Base-by-base conservation (phyloP, 2,797 vertebrate genomes). In the Pseudochirops cupreus region DNA sequence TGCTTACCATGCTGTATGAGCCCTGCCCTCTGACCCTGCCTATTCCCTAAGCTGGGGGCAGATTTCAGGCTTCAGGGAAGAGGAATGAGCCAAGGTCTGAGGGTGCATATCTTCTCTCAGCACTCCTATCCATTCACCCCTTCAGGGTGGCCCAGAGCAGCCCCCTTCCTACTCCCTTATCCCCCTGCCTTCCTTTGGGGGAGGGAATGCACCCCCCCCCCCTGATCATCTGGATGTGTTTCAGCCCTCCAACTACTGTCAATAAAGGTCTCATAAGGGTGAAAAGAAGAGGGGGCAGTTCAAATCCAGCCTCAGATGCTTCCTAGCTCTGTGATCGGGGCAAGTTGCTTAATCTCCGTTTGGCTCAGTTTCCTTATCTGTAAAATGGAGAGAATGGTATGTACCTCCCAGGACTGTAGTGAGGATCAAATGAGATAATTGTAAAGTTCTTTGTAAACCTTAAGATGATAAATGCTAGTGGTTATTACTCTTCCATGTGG, bases 1-100 rank as follows among this genome's bases (percentile, higher is more conserved):
- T 94, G 93, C 26, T 94, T 52, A 95, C 67, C 91, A 55, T 95
- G 96, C 97, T 97, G 98, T 97, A 97, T 97, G 97, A 97, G 95
- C 96, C 95, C 97, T 91, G 90, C 96, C 97, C 96, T 95, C 97
- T 97, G 96, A 96, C 95, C 96, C 74, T n/a, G 93, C 90, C 67
- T 21, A 4, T 74, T 74, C 91, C 91, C 93, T 57, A 50, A 96
- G 93, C 95, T 94, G 93, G 96, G 96, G 95, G 31, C 90, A 91
- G 67, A 59, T 39, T 50, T 94, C 95, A 95, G 97, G 96, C 93
- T 97, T 93, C 56, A 90, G 90, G 96, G 93, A 91, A 93, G 93
- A 96, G 74, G 92, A 92, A 89, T 52, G 5, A 54, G 96, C 95
- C 94, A 96, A 89, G 96, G 96, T 93, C 93, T 95, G 97, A 97